These are phyloP conservation scores for Passer montanus DNA, from an alignment of 2,113 vertebrate species.

Conservation along the genomic window DNA sequence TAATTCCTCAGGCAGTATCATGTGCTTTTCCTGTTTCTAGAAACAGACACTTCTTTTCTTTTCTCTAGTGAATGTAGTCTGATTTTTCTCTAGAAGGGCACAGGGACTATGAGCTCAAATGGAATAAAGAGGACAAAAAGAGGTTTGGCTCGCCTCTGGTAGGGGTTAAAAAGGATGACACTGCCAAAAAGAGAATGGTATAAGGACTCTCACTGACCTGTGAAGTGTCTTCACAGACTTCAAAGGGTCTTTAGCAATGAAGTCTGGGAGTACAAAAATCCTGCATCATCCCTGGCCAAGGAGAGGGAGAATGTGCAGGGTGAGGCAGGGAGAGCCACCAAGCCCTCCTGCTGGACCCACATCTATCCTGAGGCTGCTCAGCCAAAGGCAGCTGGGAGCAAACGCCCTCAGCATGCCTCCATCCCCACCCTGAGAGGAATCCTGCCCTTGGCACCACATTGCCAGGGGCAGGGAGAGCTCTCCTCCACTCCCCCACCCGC, in stretches of 20 bases:
- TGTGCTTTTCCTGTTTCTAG: background rate
- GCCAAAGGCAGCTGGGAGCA: constrained; percentile 27
- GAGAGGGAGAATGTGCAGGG: background rate
- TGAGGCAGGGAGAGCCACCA: background rate
- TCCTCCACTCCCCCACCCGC: background rate
- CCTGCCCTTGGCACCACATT: background rate
- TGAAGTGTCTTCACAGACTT: background rate
- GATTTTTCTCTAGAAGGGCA: background rate
- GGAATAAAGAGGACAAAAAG: background rate
- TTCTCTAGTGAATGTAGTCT: background rate
- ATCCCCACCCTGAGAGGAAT: constrained; percentile 35
- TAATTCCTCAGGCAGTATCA: background rate
- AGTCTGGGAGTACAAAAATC: background rate
- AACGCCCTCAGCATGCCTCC: background rate
- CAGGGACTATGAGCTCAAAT: background rate
- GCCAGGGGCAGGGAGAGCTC: background rate
- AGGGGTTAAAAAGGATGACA: background rate
- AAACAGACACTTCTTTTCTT: background rate
- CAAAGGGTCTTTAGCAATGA: background rate
- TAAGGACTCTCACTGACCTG: background rate
- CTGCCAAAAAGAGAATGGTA: background rate
- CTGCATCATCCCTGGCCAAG: background rate
- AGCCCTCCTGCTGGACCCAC: background rate
- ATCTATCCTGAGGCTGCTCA: background rate
- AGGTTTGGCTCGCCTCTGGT: background rate